A percentile compares a stretch with the other conserved stretches of the same genome.
Conservation (phyloP, 2,113 vertebrate species). For the Hiodon alosoides region DNA sequence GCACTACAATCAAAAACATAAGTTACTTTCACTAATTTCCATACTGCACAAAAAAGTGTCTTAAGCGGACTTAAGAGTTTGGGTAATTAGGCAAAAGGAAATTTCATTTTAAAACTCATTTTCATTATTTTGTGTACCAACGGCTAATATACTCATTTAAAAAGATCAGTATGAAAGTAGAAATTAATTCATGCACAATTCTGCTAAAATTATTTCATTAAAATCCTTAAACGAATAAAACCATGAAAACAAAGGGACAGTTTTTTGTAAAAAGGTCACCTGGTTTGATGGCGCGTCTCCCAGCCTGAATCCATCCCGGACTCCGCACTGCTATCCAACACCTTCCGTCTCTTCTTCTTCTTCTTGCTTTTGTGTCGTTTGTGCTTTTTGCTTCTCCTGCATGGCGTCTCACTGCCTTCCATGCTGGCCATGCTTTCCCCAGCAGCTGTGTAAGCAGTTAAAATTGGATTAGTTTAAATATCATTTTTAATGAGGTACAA, state of each 20-base stretch:
- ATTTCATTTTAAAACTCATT: too few species aligned
- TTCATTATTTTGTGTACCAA: too few species aligned
- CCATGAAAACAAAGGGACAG: background rate
- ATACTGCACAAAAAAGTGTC: too few species aligned
- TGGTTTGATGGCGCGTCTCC: conserved; percentile 37
- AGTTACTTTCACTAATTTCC: too few species aligned
- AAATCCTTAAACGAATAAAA: background rate
- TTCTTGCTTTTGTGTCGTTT: conserved; percentile 95
- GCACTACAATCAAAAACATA: too few species aligned
- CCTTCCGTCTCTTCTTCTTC: conserved; percentile 79
- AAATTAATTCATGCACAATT: too few species aligned
- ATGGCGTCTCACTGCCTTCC: conserved; percentile 56
- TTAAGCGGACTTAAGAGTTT: too few species aligned
- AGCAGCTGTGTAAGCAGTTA: background rate
- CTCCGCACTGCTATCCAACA: conserved; percentile 62
- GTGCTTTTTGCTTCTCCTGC: conserved; percentile 76
- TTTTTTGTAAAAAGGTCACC: background rate
- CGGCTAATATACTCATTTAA: too few species aligned
- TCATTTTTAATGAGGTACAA: conserved; percentile 7
- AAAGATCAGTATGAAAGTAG: too few species aligned
- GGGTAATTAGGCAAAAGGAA: too few species aligned
- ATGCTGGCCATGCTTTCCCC: conserved; percentile 51
- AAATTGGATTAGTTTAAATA: conserved; percentile 4
- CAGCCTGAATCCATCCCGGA: conserved; percentile 52
- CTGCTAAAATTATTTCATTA: background rate